Evolutionary conservation across 2,113 vertebrate genomes (phyloP), one percentile per base, ranked within the genome.

Genomic region (Psophia crepitans): DNA sequence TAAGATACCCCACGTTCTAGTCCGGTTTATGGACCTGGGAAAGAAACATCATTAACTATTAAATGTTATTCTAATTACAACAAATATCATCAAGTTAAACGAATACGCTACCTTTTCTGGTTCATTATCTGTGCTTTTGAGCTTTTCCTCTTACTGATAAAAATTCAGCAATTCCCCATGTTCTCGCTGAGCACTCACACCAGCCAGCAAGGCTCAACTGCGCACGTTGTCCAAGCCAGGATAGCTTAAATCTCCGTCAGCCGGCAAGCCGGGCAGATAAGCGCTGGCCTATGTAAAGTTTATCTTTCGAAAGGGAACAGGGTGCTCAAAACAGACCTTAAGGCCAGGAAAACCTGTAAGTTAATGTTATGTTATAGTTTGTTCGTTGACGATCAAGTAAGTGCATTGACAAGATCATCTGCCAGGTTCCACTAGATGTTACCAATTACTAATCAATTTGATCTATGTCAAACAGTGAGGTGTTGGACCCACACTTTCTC

Each of bases 41-140:
- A 79, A 89, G 33, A 82, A 71, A 21, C 4, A 71, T 8, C 46
- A 43, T 74, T 69, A 74, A 60, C 53, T 48, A 64, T 14, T 23
- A 70, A 54, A 74, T 3, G 8, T 63, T 87, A 71, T 22, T 84
- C 71, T 26, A 75, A 81, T 57, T 56, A n/a, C 1, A 63, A 81
- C 26, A 84, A 87, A 49, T 54, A 83, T 35, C 22, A 54, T 26
- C 39, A 53, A 68, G 44, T 61, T 51, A 91, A 95, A 92, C 1
- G 5, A 89, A 89, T 65, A 92, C 48, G 0, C 87, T 97, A 97
- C 95, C 97, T 97, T 95, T 94, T 89, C 73, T 95, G 89, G 91
- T 94, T 37, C 97, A 97, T 97, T 87, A 61, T 93, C 81, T 93
- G 91, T 73, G 37, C 8, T 74, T 91, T 84, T 41, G 60, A 33